Conservation (phyloP, 2,113 vertebrate species). For the Clupea harengus region DNA sequence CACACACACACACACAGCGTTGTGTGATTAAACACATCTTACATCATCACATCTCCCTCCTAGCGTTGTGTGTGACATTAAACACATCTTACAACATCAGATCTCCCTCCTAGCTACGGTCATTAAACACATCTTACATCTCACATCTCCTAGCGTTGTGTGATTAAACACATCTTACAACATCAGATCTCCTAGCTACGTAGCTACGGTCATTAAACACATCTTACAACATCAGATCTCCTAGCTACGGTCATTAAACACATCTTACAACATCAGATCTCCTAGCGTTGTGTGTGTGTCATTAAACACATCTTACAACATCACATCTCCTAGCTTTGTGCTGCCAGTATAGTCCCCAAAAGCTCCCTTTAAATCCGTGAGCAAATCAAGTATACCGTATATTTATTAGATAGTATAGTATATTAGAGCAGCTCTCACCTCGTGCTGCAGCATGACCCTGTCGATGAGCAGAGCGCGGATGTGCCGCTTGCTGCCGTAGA, state of each 20-base stretch:
- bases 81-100: slow-evolving; percentile 34
- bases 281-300: no score
- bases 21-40: slow-evolving; percentile 34
- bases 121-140: slow-evolving; percentile 36
- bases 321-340: no score
- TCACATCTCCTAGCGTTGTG: slow-evolving; percentile 2
- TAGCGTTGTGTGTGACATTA: no score
- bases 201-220: no score
- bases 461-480: slow-evolving; percentile 93
- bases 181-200: not conserved
- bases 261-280: slow-evolving; percentile 27
- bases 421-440: slow-evolving; percentile 81
- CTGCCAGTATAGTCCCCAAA: not conserved
- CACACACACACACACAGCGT: no score
- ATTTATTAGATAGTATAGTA: no score
- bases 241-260: slow-evolving; percentile 24
- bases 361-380: not conserved
- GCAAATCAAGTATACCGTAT: not conserved
- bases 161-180: slow-evolving; percentile 36
- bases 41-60: slow-evolving; percentile 24
- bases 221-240: slow-evolving; percentile 29
- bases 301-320: not conserved
- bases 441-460: slow-evolving; percentile 96
- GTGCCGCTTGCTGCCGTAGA: slow-evolving; percentile 93
- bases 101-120: no score